Conservation (phyloP, 2,888 invertebrate species). For the Drosophila kuntzei region DNA sequence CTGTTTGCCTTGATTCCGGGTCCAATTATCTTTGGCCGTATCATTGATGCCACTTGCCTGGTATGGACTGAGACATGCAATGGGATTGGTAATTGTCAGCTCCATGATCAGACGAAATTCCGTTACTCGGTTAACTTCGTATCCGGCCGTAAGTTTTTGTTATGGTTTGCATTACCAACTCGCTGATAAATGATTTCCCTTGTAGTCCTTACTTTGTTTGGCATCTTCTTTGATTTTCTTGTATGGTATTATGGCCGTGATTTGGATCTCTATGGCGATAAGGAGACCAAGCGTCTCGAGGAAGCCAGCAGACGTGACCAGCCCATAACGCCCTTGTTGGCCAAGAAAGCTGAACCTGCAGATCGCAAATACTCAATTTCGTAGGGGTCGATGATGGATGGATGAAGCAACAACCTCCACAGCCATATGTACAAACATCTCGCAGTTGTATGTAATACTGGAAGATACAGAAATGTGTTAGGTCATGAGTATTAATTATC, state of each 20-base stretch:
- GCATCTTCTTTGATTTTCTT: conserved; percentile 87
- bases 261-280: conserved; percentile 87
- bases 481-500: too few species aligned
- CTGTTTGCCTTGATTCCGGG: conserved; percentile 89
- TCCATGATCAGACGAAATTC: conserved; percentile 88
- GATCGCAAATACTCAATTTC: conserved; percentile 26
- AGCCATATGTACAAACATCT: conserved; percentile 60
- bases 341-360: conserved; percentile 51
- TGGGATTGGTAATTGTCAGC: conserved; percentile 88
- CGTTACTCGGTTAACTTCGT: conserved; percentile 87
- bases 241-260: conserved; percentile 88
- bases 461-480: conserved; percentile 13
- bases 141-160: conserved; percentile 86
- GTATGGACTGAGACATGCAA: conserved; percentile 89
- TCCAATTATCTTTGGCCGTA: conserved; percentile 88
- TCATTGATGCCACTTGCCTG: conserved; percentile 89
- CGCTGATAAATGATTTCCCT: not conserved
- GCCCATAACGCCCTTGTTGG: conserved; percentile 80
- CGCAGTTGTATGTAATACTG: conserved; percentile 33
- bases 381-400: not conserved
- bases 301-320: conserved; percentile 66
- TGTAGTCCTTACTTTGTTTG: conserved; percentile 87
- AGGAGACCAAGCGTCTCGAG: conserved; percentile 73
- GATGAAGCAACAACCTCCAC: not conserved
- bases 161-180: not conserved